Evolutionary conservation across 1,140 invertebrate species (phyloP).

Genomic region (Penaeus indicus): DNA sequence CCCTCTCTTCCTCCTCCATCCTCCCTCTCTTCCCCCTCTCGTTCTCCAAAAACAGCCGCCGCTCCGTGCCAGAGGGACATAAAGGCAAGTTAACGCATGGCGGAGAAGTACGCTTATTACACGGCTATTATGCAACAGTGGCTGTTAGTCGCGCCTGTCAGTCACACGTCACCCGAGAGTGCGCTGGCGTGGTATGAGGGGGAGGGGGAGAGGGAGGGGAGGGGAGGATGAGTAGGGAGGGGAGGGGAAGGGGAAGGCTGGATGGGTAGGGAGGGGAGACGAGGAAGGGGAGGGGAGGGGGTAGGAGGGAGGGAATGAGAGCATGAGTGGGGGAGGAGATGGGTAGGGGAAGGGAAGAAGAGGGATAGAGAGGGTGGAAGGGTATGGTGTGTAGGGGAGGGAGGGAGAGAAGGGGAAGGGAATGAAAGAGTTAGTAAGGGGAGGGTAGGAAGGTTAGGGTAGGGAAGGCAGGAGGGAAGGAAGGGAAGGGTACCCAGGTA

Average conservation of each 20-base stretch:
- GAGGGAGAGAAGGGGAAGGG: not conserved
- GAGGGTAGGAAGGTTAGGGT: too few relatives aligned
- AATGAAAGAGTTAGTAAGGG: not conserved
- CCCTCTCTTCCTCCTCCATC: not conserved
- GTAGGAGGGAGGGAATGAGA: not conserved
- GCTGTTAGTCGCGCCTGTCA: conserved; percentile 32
- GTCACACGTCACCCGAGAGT: conserved; percentile 33
- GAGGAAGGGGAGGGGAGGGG: not conserved
- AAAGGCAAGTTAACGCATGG: conserved; percentile 42
- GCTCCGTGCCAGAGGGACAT: not conserved
- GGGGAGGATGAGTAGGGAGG: too few relatives aligned
- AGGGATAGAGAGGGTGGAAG: too few relatives aligned
- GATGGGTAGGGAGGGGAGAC: not conserved
- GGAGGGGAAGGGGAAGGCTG: not conserved
- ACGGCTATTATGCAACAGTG: conserved; percentile 33
- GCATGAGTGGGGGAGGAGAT: not conserved
- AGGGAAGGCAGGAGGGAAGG: not conserved
- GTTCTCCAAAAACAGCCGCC: not conserved
- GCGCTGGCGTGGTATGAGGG: not conserved
- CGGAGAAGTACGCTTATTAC: conserved; percentile 25
- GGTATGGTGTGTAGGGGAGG: too few relatives aligned
- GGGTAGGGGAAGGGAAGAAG: not conserved
- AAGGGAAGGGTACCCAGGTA: not conserved
- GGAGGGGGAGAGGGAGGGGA: not conserved
- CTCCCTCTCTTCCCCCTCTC: not conserved